A percentile compares a stretch with the other conserved stretches of the same genome.
phyloP scores from a whole-genome alignment of 2,113 vertebrate species.

The Serilophus lunatus region DNA sequence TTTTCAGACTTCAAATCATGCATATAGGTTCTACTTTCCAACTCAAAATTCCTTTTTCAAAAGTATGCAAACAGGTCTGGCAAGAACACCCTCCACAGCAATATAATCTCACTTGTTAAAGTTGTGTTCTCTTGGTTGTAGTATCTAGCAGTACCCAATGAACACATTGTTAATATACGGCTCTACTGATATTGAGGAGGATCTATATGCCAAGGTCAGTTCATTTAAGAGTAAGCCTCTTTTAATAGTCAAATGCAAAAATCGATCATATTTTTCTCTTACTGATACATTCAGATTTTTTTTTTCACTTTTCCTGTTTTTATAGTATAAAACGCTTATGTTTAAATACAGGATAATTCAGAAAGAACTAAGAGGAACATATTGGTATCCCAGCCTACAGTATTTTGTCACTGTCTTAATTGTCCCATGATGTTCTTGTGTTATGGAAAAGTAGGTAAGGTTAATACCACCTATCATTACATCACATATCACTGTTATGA shows the following conservation, averaged over 20 bases:
- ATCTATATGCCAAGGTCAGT: neutral
- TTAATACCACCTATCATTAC: neutral
- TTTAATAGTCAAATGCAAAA: neutral
- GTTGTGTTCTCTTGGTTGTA: neutral
- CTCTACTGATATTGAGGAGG: neutral
- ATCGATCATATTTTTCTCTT: neutral
- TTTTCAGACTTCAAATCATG: slow-evolving; percentile 2
- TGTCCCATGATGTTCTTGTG: neutral
- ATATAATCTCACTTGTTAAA: neutral
- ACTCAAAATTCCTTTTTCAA: neutral
- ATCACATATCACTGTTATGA: neutral
- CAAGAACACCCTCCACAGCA: neutral
- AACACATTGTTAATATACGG: neutral
- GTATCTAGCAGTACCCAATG: neutral
- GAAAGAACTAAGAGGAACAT: neutral
- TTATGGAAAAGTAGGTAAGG: neutral
- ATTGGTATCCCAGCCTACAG: neutral
- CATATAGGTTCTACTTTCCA: neutral
- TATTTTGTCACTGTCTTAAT: neutral
- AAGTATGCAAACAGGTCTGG: neutral
- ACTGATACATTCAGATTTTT: neutral
- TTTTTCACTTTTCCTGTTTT: neutral
- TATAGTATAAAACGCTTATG: neutral
- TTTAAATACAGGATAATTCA: neutral
- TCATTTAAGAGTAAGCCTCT: neutral